phyloP scores from a whole-genome alignment of 2,797 vertebrate species.

The Threskiornis aethiopicus region DNA sequence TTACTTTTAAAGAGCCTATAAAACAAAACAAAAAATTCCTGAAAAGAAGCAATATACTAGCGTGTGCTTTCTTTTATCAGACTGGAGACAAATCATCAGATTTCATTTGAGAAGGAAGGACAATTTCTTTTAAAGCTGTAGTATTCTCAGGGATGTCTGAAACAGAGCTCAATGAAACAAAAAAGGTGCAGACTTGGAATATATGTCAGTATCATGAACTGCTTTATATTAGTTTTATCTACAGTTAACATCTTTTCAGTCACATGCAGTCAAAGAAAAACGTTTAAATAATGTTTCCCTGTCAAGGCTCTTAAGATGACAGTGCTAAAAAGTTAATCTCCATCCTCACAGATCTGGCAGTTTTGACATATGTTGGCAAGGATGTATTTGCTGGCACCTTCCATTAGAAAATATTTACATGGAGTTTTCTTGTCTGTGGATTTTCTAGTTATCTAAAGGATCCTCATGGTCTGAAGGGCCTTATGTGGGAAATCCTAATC shows the following conservation, averaged over 20 bases:
- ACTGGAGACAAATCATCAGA: conserved; percentile 31
- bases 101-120: conserved; percentile 10
- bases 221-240: conserved; percentile 27
- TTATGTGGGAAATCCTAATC: conserved; percentile 9
- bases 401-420: conserved; percentile 64
- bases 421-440: conserved; percentile 2
- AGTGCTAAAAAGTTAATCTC: conserved; percentile 55
- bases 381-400: conserved; percentile 54
- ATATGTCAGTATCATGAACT: conserved; percentile 13
- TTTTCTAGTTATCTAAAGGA: conserved; percentile 33
- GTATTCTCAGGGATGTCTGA: conserved; percentile 16
- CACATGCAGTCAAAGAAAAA: not conserved
- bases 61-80: conserved; percentile 28
- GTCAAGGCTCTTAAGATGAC: conserved; percentile 53
- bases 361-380: conserved; percentile 42
- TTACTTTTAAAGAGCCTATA: conserved; percentile 31
- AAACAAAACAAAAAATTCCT: conserved; percentile 29
- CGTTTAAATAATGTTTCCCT: conserved; percentile 29
- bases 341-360: conserved; percentile 39
- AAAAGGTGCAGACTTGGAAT: not conserved
- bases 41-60: conserved; percentile 31
- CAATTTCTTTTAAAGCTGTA: not conserved
- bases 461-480: not conserved
- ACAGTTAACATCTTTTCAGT: conserved; percentile 27
- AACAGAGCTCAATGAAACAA: not conserved